Base-by-base conservation (phyloP, 2,797 vertebrate genomes). In the Heterohyrax brucei region DNA sequence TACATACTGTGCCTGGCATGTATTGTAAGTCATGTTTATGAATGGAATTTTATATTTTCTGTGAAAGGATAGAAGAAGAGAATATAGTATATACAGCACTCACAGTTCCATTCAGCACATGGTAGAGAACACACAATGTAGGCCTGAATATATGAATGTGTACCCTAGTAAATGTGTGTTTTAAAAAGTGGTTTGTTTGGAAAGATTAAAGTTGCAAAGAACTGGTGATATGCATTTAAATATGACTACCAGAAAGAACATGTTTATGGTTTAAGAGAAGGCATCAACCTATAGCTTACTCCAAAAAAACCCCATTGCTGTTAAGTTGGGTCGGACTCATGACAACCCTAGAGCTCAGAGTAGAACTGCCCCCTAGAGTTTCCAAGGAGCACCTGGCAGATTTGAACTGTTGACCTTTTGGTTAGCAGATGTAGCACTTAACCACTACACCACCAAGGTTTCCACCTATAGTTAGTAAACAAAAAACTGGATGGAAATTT, bases 1-100 rank as follows among this genome's bases (percentile, higher is more conserved):
- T 94, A 85, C 95, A 80, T 77, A 77, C 39, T 46, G 94, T 95
- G 50, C 26, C 91, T 79, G 59, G 66, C 70, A 56, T 75, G 70
- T 48, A 93, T 72, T 73, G 61, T 95, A 96, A 95, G 66, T 89
- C 93, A 33, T 75, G 79, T 96, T 98, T 98, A 96, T 97, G 93
- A 94, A 93, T 0, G 1, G 64, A 92, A 64, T 79, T 98, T 98
- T 95, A 89, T 95, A 76, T 78, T 96, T 86, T 91, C 70, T 72
- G 6, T 24, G 79, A 93, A 87, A 87, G 53, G 86, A 2, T 70
- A 87, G 68, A 83, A 93, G 83, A 12, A 66, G 46, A 61, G 46
- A 81, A 22, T 16, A 1, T 19, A 48, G 33, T 30, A 53, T 10
- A n/a, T 26, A 76, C 4, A 64, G 33, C 10, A 77, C 62, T 44